These are phyloP conservation scores for Bagarius yarrelli DNA, from an alignment of 2,113 vertebrate genomes.

Conservation along the genomic window DNA sequence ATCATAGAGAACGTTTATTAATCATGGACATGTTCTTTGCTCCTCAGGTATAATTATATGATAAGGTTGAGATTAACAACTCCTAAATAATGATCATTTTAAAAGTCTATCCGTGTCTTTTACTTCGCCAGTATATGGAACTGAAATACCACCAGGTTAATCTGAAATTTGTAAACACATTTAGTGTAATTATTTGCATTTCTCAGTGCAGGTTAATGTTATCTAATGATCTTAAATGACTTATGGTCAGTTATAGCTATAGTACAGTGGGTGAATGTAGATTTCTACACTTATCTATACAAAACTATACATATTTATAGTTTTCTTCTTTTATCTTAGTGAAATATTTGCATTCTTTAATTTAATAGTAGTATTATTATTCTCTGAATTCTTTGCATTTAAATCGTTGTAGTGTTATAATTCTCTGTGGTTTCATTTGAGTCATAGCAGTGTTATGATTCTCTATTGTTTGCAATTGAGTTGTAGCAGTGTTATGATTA, in stretches of 20 bases:
- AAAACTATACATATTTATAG: too few relatives aligned
- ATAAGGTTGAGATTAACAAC: not conserved
- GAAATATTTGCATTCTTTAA: too few relatives aligned
- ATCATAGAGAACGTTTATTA: not conserved
- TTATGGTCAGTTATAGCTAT: not conserved
- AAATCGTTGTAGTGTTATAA: too few relatives aligned
- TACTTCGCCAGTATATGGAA: not conserved
- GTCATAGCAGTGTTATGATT: too few relatives aligned
- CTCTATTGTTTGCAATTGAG: not conserved
- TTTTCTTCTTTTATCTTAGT: too few relatives aligned
- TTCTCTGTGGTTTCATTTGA: too few relatives aligned
- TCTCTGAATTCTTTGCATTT: too few relatives aligned
- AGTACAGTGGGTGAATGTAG: not conserved
- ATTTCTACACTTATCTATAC: too few relatives aligned
- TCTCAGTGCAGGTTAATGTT: not conserved
- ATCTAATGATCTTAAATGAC: not conserved
- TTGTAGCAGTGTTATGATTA: not conserved
- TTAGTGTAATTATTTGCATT: too few relatives aligned
- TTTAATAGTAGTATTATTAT: too few relatives aligned
- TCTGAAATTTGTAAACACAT: too few relatives aligned
- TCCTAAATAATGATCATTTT: not conserved
- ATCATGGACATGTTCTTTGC: not conserved
- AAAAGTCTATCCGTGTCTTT: not conserved
- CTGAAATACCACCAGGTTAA: not conserved
- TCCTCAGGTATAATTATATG: not conserved